Base-by-base conservation (phyloP, 2,888 invertebrate species). In the Amphimallon solstitiale region DNA sequence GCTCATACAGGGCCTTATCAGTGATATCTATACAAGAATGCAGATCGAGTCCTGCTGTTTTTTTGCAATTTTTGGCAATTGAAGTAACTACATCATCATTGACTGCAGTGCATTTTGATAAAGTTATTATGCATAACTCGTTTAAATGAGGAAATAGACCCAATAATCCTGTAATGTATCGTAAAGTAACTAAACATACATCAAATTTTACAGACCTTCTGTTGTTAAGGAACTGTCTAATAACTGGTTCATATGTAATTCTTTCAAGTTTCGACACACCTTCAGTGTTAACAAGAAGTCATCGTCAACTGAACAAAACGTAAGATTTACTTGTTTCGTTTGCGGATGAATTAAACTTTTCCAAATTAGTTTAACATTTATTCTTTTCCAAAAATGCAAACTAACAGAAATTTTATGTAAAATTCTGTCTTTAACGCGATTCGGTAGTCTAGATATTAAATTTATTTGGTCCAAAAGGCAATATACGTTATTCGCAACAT, bases 61-160 rank as follows among this genome's bases (percentile, higher is more conserved):
- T 81, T 4, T 77, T 73, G 70, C 87, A 87, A 12, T 81, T 77
- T 67, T 82, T 81, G 0, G 85, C 84, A 4, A 90, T 75, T 49
- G 80, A 81, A 71, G 83, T 82, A 66, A 89, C 65, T 17, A 88
- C 84, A 0, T 81, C 78, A 72, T 89, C 86, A 0, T 83, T 84
- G 15, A 89, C 84, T 61, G 82, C 75, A 65, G 66, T 66, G 68
- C 80, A 81, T 61, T 78, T 71, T 15, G 72, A 69, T 12, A 81
- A 66, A 63, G 75, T 72, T 29, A 83, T 68, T 14, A 71, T 61
- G 48, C 71, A 52, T 56, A 83, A 68, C 38, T 75, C 70, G 48
- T 71, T 66, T 12, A 78, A 71, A 51, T 74, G 69, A 37, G 74
- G 72, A 23, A 82, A 70, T 21, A 80, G 72, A 23, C 73, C 68